These are phyloP conservation scores for Drosophila hamatofila DNA, from an alignment of 2,888 invertebrate genomes.

Conservation along the genomic window DNA sequence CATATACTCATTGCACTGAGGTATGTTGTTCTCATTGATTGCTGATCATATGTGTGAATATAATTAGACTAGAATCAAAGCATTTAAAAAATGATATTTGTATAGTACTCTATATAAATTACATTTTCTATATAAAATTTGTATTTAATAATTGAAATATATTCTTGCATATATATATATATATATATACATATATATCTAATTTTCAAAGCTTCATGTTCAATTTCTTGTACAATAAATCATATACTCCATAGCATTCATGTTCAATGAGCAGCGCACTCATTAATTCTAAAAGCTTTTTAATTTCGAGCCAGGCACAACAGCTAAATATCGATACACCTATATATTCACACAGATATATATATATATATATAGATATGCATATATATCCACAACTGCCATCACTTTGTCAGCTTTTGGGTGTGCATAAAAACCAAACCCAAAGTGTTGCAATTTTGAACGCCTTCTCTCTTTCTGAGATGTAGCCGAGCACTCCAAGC, in stretches of 20 bases:
- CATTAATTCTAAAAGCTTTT: neutral
- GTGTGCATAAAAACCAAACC: slow-evolving; percentile 41
- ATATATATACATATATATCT: too few species aligned
- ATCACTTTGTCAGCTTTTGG: slow-evolving; percentile 36
- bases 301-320: neutral
- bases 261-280: neutral
- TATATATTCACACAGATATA: neutral
- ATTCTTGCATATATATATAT: too few species aligned
- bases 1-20: too few species aligned
- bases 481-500: slow-evolving; percentile 25
- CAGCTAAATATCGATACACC: neutral
- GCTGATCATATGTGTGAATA: too few species aligned
- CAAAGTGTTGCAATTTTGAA: slow-evolving; percentile 58
- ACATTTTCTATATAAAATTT: too few species aligned
- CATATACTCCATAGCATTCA: neutral
- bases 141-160: too few species aligned
- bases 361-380: neutral
- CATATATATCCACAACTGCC: slow-evolving; percentile 18
- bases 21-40: too few species aligned
- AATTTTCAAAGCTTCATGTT: too few species aligned
- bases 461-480: slow-evolving; percentile 45
- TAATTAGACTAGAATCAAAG: too few species aligned
- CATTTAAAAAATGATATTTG: too few species aligned
- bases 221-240: too few species aligned
- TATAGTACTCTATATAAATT: too few species aligned